Conservation (phyloP, 2,797 vertebrate species). For the Paramormyrops hopkinsi region DNA sequence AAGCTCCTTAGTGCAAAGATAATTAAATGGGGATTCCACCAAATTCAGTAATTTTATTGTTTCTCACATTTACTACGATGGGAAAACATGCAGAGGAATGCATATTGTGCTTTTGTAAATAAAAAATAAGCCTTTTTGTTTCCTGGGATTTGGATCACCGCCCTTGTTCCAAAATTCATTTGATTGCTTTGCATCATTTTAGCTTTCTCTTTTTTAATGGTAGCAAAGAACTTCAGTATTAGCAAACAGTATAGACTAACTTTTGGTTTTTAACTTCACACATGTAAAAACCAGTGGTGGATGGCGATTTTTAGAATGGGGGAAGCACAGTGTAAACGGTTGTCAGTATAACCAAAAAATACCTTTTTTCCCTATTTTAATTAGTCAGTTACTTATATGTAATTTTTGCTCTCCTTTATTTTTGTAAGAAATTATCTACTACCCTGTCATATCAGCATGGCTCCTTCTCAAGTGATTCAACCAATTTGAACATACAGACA, state of each 20-base stretch:
- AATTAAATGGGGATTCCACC: slow-evolving; percentile 9
- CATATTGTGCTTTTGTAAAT: not conserved
- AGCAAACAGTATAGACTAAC: not conserved
- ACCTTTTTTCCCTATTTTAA: not conserved
- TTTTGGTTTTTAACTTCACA: not conserved
- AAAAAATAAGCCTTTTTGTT: not conserved
- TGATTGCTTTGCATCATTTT: not conserved
- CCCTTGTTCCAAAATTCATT: not conserved
- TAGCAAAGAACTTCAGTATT: not conserved
- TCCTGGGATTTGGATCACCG: not conserved
- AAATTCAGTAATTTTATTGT: not conserved
- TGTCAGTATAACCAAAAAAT: not conserved
- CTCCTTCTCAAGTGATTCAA: not conserved
- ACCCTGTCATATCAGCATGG: not conserved
- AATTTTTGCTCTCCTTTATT: not conserved
- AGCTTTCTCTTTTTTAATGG: not conserved
- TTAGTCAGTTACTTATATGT: not conserved
- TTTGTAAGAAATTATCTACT: not conserved
- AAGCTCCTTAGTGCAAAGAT: not conserved
- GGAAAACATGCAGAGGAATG: not conserved
- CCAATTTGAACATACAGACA: not conserved
- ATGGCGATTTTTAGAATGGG: not conserved
- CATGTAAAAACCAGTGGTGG: not conserved
- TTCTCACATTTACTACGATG: not conserved
- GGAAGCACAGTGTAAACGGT: not conserved